Conservation (phyloP, 2,888 invertebrate genomes). For the Rhabditoides inermis region DNA sequence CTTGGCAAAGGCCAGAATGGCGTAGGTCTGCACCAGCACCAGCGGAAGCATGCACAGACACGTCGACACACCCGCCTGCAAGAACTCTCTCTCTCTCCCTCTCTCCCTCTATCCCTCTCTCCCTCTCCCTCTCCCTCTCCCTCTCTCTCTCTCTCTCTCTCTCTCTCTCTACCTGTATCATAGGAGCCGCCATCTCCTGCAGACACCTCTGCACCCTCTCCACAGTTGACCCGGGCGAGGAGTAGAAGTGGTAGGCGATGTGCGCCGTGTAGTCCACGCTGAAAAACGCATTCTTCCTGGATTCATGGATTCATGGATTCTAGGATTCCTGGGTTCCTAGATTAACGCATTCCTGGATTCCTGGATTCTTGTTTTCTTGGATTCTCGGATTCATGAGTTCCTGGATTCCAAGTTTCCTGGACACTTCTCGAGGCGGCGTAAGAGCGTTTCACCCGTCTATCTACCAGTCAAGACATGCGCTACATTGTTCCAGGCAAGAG, state of each 20-base stretch:
- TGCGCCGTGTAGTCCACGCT: slow-evolving; percentile 46
- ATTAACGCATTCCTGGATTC: too few relatives aligned
- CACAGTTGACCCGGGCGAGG: slow-evolving; percentile 21
- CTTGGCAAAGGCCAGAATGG: slow-evolving; percentile 50
- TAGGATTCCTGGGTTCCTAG: too few relatives aligned
- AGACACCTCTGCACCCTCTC: slow-evolving; percentile 38
- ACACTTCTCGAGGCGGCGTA: too few relatives aligned
- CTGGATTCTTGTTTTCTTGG: too few relatives aligned
- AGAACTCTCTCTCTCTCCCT: background rate
- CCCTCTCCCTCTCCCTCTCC: background rate
- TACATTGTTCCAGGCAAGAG: too few relatives aligned
- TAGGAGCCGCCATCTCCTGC: slow-evolving; percentile 43
- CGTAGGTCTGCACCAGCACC: slow-evolving; percentile 49
- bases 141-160: background rate
- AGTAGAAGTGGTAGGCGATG: slow-evolving; percentile 48
- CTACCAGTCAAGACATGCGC: too few relatives aligned
- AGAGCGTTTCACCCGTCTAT: too few relatives aligned
- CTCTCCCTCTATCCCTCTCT: background rate
- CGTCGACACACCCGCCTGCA: slow-evolving; percentile 34
- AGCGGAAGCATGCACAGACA: slow-evolving; percentile 49
- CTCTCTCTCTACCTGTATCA: slow-evolving; percentile 29
- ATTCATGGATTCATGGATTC: too few relatives aligned
- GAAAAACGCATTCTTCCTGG: too few relatives aligned
- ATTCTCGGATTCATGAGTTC: too few relatives aligned
- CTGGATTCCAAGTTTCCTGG: too few relatives aligned